These are phyloP conservation scores for Drosophila pachea DNA, from an alignment of 1,140 invertebrate species.

Conservation along the genomic window DNA sequence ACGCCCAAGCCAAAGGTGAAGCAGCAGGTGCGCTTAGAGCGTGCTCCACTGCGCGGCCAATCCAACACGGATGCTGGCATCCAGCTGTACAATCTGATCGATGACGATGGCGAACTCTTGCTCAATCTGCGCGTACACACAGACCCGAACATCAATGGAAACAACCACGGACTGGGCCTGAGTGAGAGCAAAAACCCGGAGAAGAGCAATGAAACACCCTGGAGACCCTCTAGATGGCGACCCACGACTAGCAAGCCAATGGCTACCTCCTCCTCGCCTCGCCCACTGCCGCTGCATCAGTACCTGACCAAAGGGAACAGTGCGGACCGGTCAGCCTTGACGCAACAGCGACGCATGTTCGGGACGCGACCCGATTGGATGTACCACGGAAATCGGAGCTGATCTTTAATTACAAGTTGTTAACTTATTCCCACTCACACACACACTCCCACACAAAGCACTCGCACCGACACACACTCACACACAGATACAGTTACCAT, in stretches of 20 bases:
- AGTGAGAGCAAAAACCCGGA: neutral
- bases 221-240: slow-evolving; percentile 62
- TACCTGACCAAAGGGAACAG: slow-evolving; percentile 48
- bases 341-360: slow-evolving; percentile 34
- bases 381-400: neutral
- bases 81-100: slow-evolving; percentile 66
- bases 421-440: slow-evolving; percentile 13
- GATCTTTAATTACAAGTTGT: slow-evolving; percentile 5
- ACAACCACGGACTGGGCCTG: neutral
- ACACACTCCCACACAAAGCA: slow-evolving; percentile 1
- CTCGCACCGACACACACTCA: slow-evolving; percentile 20
- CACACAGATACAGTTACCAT: slow-evolving; percentile 22
- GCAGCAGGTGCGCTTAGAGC: slow-evolving; percentile 59
- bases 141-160: slow-evolving; percentile 8
- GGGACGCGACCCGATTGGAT: slow-evolving; percentile 44
- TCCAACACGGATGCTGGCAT: slow-evolving; percentile 36
- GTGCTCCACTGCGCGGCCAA: slow-evolving; percentile 21
- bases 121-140: slow-evolving; percentile 63
- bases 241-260: slow-evolving; percentile 33
- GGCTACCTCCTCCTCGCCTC: slow-evolving; percentile 57
- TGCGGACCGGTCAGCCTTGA: slow-evolving; percentile 18
- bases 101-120: slow-evolving; percentile 63
- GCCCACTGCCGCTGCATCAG: slow-evolving; percentile 59
- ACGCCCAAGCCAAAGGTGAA: slow-evolving; percentile 24
- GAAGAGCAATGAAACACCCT: slow-evolving; percentile 30